A percentile compares a stretch with the other conserved stretches of the same genome.
phyloP scores from a whole-genome alignment of 2,888 invertebrate species.

The Cephus runcator region DNA sequence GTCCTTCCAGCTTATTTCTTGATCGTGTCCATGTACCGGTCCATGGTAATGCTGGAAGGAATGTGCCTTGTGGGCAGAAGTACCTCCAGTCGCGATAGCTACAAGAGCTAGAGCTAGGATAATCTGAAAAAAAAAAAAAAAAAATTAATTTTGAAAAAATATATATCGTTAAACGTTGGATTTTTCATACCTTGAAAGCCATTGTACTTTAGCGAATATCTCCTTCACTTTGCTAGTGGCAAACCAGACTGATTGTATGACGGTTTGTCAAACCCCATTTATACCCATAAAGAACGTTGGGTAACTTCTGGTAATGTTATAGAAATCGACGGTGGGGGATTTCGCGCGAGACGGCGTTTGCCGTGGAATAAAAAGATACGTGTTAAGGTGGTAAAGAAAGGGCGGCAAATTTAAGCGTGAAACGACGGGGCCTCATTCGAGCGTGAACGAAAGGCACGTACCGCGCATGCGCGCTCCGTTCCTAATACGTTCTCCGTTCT shows the following conservation, averaged over 20 bases:
- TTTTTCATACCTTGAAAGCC: not conserved
- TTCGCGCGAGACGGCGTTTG: not conserved
- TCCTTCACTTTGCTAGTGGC: not conserved
- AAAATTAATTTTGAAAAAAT: constrained; percentile 7
- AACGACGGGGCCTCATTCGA: not conserved
- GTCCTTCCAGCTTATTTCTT: constrained; percentile 31
- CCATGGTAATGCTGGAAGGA: constrained; percentile 35
- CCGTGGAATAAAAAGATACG: not conserved
- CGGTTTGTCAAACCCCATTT: not conserved
- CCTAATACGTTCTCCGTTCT: not conserved
- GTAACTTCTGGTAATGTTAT: not conserved
- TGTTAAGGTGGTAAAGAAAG: not conserved
- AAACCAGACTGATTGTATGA: not conserved
- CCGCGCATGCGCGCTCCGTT: not conserved
- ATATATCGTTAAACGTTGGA: not conserved
- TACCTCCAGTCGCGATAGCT: constrained; percentile 3
- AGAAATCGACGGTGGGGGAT: not conserved
- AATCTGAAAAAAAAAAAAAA: constrained; percentile 12
- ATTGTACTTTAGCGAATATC: not conserved
- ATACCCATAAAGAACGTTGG: not conserved
- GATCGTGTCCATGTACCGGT: constrained; percentile 30
- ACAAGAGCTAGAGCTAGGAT: constrained; percentile 12
- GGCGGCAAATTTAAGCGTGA: not conserved
- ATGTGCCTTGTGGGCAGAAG: constrained; percentile 24
- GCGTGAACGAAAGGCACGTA: not conserved